Evolutionary conservation across 2,113 vertebrate genomes (phyloP).

Genomic region (Phalacrocorax brasilianus): DNA sequence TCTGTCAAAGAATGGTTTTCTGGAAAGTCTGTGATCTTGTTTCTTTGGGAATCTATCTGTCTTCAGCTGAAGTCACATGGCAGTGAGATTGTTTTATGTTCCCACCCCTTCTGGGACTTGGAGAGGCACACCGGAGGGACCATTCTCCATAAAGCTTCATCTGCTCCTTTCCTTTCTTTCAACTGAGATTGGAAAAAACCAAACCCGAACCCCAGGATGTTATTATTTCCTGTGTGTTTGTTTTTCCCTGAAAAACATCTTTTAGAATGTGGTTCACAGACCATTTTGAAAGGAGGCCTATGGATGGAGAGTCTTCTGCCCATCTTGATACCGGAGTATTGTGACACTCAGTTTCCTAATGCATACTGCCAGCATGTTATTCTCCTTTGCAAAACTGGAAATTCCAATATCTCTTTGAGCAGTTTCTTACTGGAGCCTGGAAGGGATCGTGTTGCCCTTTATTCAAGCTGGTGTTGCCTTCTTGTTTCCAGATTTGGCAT

Average conservation of each 20-base stretch:
- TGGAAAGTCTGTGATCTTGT: not conserved
- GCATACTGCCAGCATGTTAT: not conserved
- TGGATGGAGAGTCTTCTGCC: not conserved
- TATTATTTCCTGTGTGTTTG: not conserved
- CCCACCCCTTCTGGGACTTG: not conserved
- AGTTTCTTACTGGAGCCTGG: not conserved
- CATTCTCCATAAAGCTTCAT: not conserved
- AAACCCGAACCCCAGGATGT: not conserved
- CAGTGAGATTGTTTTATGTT: not conserved
- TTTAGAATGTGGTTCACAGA: not conserved
- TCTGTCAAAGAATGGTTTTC: not conserved
- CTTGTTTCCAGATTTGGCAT: not conserved
- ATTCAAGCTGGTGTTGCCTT: not conserved
- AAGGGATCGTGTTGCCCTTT: not conserved
- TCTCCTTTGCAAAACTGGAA: not conserved
- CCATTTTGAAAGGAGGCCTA: not conserved
- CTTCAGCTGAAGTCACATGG: not conserved
- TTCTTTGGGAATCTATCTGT: not conserved
- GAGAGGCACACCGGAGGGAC: not conserved
- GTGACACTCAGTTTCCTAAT: not conserved
- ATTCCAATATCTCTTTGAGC: not conserved
- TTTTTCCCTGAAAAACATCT: not conserved
- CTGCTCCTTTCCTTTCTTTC: not conserved
- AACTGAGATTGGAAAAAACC: not conserved
- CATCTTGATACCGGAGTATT: not conserved